Conservation (phyloP, 2,113 vertebrate genomes). For the Columbina picui region DNA sequence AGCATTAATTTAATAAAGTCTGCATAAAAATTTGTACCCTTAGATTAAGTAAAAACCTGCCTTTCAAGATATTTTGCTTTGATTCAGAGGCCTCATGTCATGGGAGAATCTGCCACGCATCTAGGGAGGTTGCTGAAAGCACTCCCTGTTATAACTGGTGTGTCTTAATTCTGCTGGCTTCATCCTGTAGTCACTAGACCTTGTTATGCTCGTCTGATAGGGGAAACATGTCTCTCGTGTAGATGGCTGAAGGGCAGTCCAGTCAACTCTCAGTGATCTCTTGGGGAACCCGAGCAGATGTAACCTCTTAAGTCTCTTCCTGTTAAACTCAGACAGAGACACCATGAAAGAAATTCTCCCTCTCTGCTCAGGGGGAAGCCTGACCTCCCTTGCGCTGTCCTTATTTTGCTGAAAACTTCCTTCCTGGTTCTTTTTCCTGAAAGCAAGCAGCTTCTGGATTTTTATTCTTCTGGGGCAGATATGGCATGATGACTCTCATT, state of each 20-base stretch:
- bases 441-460: slow-evolving; percentile 59
- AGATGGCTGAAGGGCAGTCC: slow-evolving; percentile 22
- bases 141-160: background rate
- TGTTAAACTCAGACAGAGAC: slow-evolving; percentile 41
- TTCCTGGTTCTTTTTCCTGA: slow-evolving; percentile 54
- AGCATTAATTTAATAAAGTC: background rate
- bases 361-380: slow-evolving; percentile 55
- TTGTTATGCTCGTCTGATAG: background rate
- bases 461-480: slow-evolving; percentile 37
- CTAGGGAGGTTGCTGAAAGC: background rate
- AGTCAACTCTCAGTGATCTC: slow-evolving; percentile 14
- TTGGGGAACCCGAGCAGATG: slow-evolving; percentile 47
- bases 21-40: background rate
- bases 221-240: background rate
- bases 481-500: background rate
- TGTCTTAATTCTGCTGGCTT: background rate
- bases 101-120: fast-evolving
- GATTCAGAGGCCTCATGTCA: background rate
- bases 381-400: slow-evolving; percentile 36
- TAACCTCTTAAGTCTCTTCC: slow-evolving; percentile 66
- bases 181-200: background rate
- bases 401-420: slow-evolving; percentile 66
- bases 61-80: background rate
- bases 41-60: background rate
- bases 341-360: slow-evolving; percentile 51